phyloP scores from a whole-genome alignment of 1,140 invertebrate genomes.

The Lethrus apterus region DNA sequence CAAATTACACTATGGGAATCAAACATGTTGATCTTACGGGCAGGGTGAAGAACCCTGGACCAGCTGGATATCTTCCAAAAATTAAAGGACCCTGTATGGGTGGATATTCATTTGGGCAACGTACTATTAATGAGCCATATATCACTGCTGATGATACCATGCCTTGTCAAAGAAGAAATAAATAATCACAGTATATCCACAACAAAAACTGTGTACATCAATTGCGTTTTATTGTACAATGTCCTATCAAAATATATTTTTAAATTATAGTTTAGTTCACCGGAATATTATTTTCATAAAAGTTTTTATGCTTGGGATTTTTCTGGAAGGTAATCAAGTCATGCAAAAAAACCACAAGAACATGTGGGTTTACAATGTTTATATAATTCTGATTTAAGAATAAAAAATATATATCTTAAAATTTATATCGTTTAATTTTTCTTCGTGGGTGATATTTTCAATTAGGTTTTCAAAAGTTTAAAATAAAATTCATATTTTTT shows the following conservation, averaged over 20 bases:
- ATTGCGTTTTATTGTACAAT: neutral
- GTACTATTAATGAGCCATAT: conserved; percentile 28
- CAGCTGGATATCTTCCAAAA: conserved; percentile 39
- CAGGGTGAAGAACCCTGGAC: conserved; percentile 38
- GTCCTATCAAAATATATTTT: neutral
- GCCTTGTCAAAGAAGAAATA: conserved; percentile 23
- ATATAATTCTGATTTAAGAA: no score
- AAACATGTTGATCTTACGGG: conserved; percentile 17
- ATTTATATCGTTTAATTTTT: no score
- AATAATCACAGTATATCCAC: neutral
- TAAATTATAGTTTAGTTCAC: neutral
- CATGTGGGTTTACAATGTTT: no score
- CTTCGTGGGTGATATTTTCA: no score
- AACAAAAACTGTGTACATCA: neutral
- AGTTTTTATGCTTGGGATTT: no score
- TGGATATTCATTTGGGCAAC: conserved; percentile 33
- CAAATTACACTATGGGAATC: conserved; percentile 40
- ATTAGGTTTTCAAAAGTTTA: no score
- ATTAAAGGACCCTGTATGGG: conserved; percentile 21
- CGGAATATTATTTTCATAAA: neutral
- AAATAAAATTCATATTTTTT: no score
- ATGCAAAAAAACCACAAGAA: no score
- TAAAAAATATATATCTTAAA: no score
- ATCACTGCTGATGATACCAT: conserved; percentile 35
- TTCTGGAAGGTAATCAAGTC: no score